phyloP scores from a whole-genome alignment of 2,113 vertebrate species.

The Recurvirostra avosetta region DNA sequence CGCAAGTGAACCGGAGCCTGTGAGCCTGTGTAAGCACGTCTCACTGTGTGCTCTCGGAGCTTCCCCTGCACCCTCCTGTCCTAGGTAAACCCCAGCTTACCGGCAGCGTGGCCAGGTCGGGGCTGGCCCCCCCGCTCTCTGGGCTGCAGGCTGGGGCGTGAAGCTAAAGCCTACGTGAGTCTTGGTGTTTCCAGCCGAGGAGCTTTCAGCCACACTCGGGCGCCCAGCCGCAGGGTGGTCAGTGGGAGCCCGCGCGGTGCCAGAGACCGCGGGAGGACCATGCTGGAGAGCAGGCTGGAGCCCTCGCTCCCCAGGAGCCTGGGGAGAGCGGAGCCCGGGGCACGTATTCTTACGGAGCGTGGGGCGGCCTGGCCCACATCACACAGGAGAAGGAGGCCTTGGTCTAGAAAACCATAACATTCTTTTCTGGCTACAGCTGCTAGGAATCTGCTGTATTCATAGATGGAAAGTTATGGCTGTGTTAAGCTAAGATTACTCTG shows the following conservation, averaged over 20 bases:
- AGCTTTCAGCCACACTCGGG: not conserved
- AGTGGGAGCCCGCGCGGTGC: accelerated
- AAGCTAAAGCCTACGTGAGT: accelerated
- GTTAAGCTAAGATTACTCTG: not conserved
- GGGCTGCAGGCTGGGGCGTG: not conserved
- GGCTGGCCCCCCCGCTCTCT: not conserved
- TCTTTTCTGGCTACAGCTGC: not conserved
- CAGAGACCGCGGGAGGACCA: accelerated
- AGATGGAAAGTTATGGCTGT: not conserved
- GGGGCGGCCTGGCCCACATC: accelerated
- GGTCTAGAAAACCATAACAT: no score
- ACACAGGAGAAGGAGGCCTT: accelerated
- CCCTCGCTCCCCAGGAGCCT: accelerated
- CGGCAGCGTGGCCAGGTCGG: not conserved
- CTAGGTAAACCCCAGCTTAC: accelerated
- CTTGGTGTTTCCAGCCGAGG: not conserved
- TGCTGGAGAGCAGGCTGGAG: not conserved
- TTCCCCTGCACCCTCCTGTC: accelerated
- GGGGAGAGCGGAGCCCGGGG: not conserved
- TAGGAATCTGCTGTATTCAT: not conserved
- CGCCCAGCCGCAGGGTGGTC: not conserved
- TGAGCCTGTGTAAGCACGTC: accelerated
- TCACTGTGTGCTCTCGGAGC: accelerated
- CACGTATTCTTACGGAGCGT: accelerated
- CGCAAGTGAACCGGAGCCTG: accelerated